Base-by-base conservation (phyloP, 2,888 invertebrate species). In the Pimpla rufipes region DNA sequence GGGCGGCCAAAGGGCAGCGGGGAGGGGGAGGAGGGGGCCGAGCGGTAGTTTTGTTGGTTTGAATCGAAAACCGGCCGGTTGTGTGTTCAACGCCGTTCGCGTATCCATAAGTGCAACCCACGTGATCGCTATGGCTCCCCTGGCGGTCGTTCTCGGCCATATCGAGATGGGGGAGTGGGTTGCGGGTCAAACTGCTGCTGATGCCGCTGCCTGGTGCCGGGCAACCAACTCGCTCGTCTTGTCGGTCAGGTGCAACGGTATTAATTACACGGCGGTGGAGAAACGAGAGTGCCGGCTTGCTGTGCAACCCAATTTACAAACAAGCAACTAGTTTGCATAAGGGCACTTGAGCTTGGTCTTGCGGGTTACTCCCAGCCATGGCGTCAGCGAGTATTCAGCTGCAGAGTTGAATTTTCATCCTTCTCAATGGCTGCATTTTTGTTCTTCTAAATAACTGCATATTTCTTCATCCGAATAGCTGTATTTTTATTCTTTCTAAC, bases 301-400 rank as follows among this genome's bases (percentile, higher is more conserved):
- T 86, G 62, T 85, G 86, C 88, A 87, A 88, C 86, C 89, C 90
- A 90, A 91, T 92, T 91, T 89, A 88, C 89, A 88, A 89, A 88
- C 89, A 87, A 87, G 88, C 85, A 83, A 81, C 89, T 90, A 86
- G 90, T 91, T 91, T 91, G 90, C 90, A 91, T 90, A 90, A 85
- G 83, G 86, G 85, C 68, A 84, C 76, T 52, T 52, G 52, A 10
- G 11, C 18, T 52, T 11, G 10, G 7, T 7, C 18, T 52, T 10
- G 8, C 16, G 47, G 16, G 16, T 21, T 52, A 52, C 21, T 52
- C 21, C 52, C 21, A n/a, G n/a, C n/a, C n/a, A n/a, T n/a, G n/a
- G n/a, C n/a, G n/a, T n/a, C n/a, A n/a, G n/a, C n/a, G n/a, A n/a
- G n/a, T n/a, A n/a, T n/a, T n/a, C n/a, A n/a, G n/a, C n/a, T n/a